Base-by-base conservation (phyloP, 2,113 vertebrate genomes). In the Clarias batrachus region DNA sequence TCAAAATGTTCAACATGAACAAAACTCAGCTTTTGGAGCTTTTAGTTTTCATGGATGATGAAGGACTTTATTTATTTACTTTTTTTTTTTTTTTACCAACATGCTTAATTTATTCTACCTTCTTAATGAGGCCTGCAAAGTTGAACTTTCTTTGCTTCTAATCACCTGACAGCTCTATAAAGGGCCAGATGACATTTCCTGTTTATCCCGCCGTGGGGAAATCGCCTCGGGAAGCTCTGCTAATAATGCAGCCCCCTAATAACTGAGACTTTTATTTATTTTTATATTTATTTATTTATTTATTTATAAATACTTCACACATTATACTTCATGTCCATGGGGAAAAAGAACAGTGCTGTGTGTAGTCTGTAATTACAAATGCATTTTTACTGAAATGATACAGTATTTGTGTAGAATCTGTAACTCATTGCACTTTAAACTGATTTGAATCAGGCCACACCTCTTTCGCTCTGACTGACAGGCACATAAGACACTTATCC, bases 101-200 rank as follows among this genome's bases (percentile, higher is more conserved):
- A 81, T 27, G 59, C 41, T 56, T 66, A 65, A 79, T 78, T 57
- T 80, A 56, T 84, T 68, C 41, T 59, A 19, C 30, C 76, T 54
- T 76, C 66, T 56, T 87, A 85, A 83, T 74, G 63, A 89, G 86
- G 86, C 60, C 65, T 82, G 57, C 71, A 7, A 56, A 71, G 84
- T 83, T 83, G 80, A 62, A 63, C 63, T 82, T 54, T 63, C 68
- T 81, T 77, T 62, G 89, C 85, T 80, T 87, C 81, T 54, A 66
- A 30, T 88, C 89, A 70, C 89, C 71, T 86, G 81, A 83, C 86
- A 84, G 81, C 80, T 86, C 66, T 25, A 73, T 77, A 89, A 89
- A 87, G 84, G 65, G 62, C 71, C 84, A 70, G 84, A 19, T 86
- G 84, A 86, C 73, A 84, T 88, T 86, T 85, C 48, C 33, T 57